Conservation (phyloP, 2,797 vertebrate genomes). For the Rhynchonycteris naso region DNA sequence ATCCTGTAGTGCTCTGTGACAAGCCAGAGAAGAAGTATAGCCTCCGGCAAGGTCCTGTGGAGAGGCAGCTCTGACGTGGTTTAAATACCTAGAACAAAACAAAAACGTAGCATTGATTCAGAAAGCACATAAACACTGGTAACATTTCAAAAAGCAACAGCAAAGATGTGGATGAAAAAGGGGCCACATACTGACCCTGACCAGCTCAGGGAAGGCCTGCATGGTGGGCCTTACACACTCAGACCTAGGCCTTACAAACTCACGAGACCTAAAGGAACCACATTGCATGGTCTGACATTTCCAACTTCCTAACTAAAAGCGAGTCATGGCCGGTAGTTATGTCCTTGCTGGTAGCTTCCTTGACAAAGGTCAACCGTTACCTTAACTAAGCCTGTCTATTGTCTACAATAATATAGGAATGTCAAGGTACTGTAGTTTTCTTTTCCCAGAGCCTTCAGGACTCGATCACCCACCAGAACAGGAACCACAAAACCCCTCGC, state of each 20-base stretch:
- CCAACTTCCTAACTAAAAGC: background rate
- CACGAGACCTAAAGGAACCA: background rate
- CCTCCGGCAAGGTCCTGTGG: slow-evolving; percentile 97
- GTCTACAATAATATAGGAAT: background rate
- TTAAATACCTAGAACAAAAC: slow-evolving; percentile 92
- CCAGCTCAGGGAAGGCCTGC: background rate
- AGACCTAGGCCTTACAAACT: background rate
- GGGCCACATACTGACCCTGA: background rate
- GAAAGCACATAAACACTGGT: background rate
- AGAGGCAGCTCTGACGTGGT: slow-evolving; percentile 93
- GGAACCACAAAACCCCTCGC: background rate
- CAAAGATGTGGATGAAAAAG: background rate
- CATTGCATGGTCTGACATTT: background rate
- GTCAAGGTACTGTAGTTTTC: background rate
- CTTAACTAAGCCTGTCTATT: background rate
- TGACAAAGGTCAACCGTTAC: background rate
- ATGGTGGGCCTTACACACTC: background rate
- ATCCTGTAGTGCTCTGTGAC: slow-evolving; percentile 96
- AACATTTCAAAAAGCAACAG: slow-evolving; percentile 49
- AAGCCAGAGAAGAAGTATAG: slow-evolving; percentile 94
- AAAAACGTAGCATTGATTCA: background rate
- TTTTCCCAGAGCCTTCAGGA: background rate
- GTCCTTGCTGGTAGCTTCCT: background rate
- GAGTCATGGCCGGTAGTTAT: background rate
- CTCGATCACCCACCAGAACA: background rate